Percentiles rank a stretch among this genome's conserved stretches.
Conservation (phyloP, 2,888 invertebrate species). For the Branchipolynoe longqiensis region DNA sequence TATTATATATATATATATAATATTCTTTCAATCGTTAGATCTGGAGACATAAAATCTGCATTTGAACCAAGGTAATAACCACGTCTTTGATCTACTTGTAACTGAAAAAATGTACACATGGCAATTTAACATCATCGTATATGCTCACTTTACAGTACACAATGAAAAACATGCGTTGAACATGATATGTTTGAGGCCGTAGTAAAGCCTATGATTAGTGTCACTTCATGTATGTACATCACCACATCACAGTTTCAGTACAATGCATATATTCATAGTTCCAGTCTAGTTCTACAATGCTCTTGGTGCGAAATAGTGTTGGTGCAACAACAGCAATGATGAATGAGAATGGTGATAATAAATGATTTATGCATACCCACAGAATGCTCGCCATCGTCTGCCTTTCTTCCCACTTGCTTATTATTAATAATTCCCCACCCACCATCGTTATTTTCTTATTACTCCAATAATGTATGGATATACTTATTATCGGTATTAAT, state of each 20-base stretch:
- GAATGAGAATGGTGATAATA: slow-evolving; percentile 18
- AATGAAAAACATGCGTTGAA: slow-evolving; percentile 45
- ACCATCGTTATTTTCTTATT: no score
- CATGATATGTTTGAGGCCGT: slow-evolving; percentile 50
- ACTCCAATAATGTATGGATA: no score
- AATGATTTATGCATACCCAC: slow-evolving; percentile 42
- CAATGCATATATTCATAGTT: slow-evolving; percentile 56
- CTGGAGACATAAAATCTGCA: slow-evolving; percentile 41
- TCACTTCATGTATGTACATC: slow-evolving; percentile 43
- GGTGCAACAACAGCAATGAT: slow-evolving; percentile 46
- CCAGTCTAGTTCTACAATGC: slow-evolving; percentile 10
- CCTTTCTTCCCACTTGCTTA: no score
- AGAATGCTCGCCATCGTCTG: no score
- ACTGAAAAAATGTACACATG: neutral
- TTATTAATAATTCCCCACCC: no score
- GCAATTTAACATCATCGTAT: slow-evolving; percentile 3
- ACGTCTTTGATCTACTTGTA: neutral
- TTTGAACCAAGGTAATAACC: slow-evolving; percentile 49
- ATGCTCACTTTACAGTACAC: neutral
- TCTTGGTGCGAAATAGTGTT: slow-evolving; percentile 18
- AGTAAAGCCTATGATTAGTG: slow-evolving; percentile 30
- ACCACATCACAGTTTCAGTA: slow-evolving; percentile 51
- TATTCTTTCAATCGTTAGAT: slow-evolving; percentile 7
- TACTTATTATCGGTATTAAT: no score
- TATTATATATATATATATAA: no score